A percentile compares a stretch with the other conserved stretches of the same genome.
Evolutionary conservation across 2,888 invertebrate species (phyloP).

Genomic region (Punctoribates punctum): DNA sequence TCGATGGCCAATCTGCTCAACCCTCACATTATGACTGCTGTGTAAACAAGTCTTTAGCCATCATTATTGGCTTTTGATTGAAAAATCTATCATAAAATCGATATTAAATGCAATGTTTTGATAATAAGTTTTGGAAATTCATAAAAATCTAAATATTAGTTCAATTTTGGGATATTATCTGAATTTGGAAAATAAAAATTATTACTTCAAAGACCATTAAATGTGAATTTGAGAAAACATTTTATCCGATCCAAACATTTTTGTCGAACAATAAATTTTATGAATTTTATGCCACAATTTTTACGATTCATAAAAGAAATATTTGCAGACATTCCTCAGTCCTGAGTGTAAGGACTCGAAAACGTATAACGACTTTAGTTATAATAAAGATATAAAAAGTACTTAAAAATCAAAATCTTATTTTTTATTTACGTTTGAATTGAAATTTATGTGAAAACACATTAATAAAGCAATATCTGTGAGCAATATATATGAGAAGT

Average conservation of each 20-base stretch:
- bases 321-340: not conserved
- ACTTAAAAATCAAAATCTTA: not conserved
- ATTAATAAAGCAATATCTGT: not conserved
- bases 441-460: conserved; percentile 6
- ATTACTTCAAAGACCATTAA: conserved; percentile 7
- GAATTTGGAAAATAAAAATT: not conserved
- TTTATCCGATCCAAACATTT: conserved; percentile 4
- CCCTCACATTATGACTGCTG: not conserved
- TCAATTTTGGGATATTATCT: not conserved
- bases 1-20: not conserved
- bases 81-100: conserved; percentile 28
- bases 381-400: too few relatives aligned
- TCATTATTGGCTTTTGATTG: conserved; percentile 32
- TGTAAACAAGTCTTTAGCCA: conserved; percentile 15
- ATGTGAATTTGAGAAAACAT: conserved; percentile 1
- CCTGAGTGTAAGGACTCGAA: not conserved
- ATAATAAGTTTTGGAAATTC: not conserved
- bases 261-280: conserved; percentile 15
- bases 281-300: not conserved
- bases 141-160: not conserved
- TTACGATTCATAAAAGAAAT: conserved; percentile 5
- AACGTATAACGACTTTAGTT: too few relatives aligned
- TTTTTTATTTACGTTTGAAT: not conserved
- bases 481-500: not conserved
- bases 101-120: conserved; percentile 4